A percentile compares a stretch with the other conserved stretches of the same genome.
Conservation (phyloP, 2,113 vertebrate genomes). For the Poeciliopsis occidentalis region DNA sequence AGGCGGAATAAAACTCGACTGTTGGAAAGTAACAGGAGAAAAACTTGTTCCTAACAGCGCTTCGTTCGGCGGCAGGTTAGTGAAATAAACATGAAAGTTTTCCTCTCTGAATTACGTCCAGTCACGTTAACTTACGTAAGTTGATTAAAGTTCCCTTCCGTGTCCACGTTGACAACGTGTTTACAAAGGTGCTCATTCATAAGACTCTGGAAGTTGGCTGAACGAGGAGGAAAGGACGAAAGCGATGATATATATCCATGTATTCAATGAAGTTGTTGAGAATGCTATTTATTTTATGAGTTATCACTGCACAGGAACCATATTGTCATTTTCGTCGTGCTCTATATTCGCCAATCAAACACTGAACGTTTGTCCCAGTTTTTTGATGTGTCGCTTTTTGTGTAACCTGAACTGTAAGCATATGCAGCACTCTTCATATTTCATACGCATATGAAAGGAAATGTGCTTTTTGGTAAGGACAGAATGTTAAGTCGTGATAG, state of each 20-base stretch:
- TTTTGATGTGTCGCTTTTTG: too few species aligned
- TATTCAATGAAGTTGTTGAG: not conserved
- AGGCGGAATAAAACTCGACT: not conserved
- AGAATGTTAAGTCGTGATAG: not conserved
- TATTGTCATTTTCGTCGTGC: not conserved
- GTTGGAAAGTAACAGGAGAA: not conserved
- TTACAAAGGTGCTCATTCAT: conserved; percentile 72
- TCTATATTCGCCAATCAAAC: not conserved
- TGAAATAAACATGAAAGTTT: not conserved
- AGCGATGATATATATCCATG: not conserved
- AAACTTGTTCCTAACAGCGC: not conserved
- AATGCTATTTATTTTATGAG: not conserved
- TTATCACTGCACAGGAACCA: not conserved
- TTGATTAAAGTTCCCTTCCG: not conserved
- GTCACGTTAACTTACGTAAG: not conserved
- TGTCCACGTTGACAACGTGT: conserved; percentile 67
- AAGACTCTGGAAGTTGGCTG: too few species aligned
- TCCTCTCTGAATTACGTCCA: fast-evolving
- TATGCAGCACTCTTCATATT: not conserved
- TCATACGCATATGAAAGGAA: not conserved
- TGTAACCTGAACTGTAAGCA: not conserved
- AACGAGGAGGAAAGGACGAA: not conserved
- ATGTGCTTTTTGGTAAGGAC: not conserved
- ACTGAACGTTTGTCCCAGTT: not conserved
- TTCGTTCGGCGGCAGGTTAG: conserved; percentile 39